phyloP scores from a whole-genome alignment of 2,113 vertebrate genomes.

The Chauna torquata region DNA sequence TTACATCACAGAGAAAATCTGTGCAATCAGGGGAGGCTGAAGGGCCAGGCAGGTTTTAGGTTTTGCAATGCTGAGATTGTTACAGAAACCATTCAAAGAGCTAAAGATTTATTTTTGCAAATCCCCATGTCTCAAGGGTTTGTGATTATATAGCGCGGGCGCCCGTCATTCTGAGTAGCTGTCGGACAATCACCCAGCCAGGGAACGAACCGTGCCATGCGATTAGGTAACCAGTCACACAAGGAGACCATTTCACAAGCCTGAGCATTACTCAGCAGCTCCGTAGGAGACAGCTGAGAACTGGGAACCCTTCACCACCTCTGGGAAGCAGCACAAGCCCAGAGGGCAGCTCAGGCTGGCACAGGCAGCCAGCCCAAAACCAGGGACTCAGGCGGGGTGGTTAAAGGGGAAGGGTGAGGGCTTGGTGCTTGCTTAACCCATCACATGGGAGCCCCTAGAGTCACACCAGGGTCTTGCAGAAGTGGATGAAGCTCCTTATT shows the following conservation, averaged over 20 bases:
- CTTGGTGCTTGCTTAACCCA: neutral
- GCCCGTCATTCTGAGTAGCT: neutral
- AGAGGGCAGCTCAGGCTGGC: neutral
- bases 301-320: neutral
- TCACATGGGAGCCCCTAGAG: neutral
- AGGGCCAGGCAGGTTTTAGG: neutral
- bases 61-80: neutral
- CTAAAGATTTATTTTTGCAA: neutral
- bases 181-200: neutral
- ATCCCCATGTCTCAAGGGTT: neutral
- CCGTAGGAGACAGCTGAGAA: neutral
- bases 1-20: neutral
- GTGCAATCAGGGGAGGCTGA: neutral
- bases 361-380: neutral
- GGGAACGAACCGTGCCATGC: neutral
- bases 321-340: neutral
- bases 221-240: neutral
- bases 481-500: neutral
- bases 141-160: fast-evolving
- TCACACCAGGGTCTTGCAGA: neutral
- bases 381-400: neutral
- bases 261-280: neutral
- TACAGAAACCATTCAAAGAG: neutral
- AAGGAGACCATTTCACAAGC: neutral
- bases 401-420: neutral